Conservation (phyloP, 2,888 invertebrate genomes). For the Octonoba sinensis region DNA sequence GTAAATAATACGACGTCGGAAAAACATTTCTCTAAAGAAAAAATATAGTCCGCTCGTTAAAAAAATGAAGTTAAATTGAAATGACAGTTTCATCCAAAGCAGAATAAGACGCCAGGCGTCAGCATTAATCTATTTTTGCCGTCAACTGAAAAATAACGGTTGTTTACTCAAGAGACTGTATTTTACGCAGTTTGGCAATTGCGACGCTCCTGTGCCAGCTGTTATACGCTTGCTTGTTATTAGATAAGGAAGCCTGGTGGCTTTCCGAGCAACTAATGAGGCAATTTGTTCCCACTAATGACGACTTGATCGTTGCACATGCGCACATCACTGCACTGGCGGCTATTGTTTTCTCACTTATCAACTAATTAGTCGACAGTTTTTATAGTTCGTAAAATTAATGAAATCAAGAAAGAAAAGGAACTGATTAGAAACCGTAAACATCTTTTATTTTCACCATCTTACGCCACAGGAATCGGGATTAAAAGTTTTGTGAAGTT, state of each 20-base stretch:
- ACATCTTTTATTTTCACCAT: too few species aligned
- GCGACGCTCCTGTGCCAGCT: slow-evolving; percentile 30
- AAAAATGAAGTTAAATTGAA: slow-evolving; percentile 33
- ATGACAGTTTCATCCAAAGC: slow-evolving; percentile 31
- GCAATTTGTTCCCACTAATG: slow-evolving; percentile 46
- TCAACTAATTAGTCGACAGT: slow-evolving; percentile 17
- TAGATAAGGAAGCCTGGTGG: slow-evolving; percentile 17
- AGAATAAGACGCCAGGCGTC: slow-evolving; percentile 17
- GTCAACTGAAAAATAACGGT: slow-evolving; percentile 47
- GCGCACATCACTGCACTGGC: neutral
- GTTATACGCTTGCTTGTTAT: slow-evolving; percentile 23
- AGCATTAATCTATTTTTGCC: slow-evolving; percentile 48
- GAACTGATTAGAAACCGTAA: too few species aligned
- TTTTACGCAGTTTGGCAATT: slow-evolving; percentile 29
- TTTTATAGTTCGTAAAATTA: too few species aligned
- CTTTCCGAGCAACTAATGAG: slow-evolving; percentile 43
- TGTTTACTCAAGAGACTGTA: slow-evolving; percentile 43
- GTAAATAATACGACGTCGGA: too few species aligned
- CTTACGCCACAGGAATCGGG: too few species aligned
- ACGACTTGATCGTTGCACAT: slow-evolving; percentile 15
- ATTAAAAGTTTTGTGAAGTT: too few species aligned
- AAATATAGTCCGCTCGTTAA: slow-evolving; percentile 6
- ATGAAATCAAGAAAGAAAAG: too few species aligned
- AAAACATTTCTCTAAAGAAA: too few species aligned
- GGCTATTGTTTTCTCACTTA: slow-evolving; percentile 5